A percentile compares a stretch with the other conserved stretches of the same genome.
Evolutionary conservation across 2,113 vertebrate genomes (phyloP).

Genomic region (Azemiops feae): DNA sequence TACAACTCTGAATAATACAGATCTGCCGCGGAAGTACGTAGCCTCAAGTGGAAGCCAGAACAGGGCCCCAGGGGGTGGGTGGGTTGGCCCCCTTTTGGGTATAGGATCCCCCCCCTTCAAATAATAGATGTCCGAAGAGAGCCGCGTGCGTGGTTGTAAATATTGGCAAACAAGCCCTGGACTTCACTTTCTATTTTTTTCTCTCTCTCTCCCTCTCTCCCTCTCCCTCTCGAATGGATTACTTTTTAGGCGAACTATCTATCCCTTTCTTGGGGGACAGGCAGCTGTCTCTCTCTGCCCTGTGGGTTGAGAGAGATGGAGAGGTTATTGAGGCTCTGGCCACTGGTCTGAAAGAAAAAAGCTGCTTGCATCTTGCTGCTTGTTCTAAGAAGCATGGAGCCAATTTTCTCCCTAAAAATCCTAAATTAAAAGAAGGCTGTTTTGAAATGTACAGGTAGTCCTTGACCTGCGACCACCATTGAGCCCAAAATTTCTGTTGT

Average conservation of each 20-base stretch:
- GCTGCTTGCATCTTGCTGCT: background rate
- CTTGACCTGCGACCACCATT: background rate
- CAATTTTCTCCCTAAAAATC: background rate
- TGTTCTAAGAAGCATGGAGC: background rate
- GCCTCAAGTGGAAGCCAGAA: background rate
- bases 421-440: background rate
- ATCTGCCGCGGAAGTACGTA: background rate
- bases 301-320: background rate
- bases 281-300: background rate
- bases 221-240: background rate
- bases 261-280: background rate
- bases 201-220: background rate
- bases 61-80: accelerated
- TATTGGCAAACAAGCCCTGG: background rate
- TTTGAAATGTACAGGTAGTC: background rate
- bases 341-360: background rate
- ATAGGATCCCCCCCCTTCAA: background rate
- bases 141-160: background rate
- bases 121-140: background rate
- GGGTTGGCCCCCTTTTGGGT: background rate
- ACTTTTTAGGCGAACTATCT: background rate
- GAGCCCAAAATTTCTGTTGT: background rate
- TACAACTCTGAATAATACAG: background rate
- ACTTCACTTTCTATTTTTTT: too few species aligned
- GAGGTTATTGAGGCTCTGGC: background rate